phyloP scores from a whole-genome alignment of 2,113 vertebrate genomes.

The Pseudopipra pipra region DNA sequence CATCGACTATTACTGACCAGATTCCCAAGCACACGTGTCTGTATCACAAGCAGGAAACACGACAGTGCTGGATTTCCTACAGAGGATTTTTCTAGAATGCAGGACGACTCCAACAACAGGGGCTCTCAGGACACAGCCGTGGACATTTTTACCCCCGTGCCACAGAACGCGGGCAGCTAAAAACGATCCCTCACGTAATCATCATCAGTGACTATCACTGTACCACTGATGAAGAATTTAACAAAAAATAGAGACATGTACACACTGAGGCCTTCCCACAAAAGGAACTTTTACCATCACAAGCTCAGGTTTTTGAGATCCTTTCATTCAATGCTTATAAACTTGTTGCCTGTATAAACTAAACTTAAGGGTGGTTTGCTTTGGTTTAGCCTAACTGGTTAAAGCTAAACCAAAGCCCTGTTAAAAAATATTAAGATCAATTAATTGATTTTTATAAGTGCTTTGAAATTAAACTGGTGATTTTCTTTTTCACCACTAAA shows the following conservation, averaged over 20 bases:
- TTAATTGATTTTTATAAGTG: not conserved
- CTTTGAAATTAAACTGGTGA: not conserved
- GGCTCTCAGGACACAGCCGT: not conserved
- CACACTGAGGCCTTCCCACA: not conserved
- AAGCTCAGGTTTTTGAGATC: not conserved
- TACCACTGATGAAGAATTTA: not conserved
- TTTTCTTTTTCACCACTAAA: not conserved
- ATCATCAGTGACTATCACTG: not conserved
- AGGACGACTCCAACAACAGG: not conserved
- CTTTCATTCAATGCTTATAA: not conserved
- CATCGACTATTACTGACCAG: not conserved
- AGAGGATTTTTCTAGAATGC: not conserved
- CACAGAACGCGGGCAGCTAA: not conserved
- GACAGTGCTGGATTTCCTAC: not conserved
- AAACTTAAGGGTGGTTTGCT: not conserved
- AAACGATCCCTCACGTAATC: not conserved
- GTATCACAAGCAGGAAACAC: not conserved
- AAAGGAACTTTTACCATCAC: not conserved
- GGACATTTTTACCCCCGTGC: slow-evolving; percentile 3
- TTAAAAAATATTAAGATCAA: not conserved
- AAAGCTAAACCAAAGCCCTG: not conserved
- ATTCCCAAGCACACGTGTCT: not conserved
- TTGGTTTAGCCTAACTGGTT: not conserved
- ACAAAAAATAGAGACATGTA: not conserved
- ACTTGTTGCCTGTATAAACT: not conserved